Base-by-base conservation (phyloP, 1,140 invertebrate species). In the Aphelinus atriplicis region DNA sequence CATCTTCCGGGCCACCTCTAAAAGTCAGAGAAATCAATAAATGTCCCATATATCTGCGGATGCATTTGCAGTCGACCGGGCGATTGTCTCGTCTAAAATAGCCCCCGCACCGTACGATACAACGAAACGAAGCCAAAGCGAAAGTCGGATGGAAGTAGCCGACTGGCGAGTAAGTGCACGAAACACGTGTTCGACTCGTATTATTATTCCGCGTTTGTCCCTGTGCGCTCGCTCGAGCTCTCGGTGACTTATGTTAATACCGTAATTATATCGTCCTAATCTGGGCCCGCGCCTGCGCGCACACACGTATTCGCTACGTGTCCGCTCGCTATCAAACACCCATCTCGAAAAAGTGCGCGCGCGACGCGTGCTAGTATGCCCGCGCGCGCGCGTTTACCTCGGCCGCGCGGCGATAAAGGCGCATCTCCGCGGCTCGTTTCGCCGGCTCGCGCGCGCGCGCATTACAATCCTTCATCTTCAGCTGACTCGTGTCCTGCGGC, bases 231-330 rank as follows among this genome's bases (percentile, higher is more conserved):
- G 26, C 26, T 26, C 26, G 51, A 82, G 82, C 82, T 79, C 84
- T 82, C 82, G 84, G 81, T 86, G 85, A 88, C 86, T 87, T 88
- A 88, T 88, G 87, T 87, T 87, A 88, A 88, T 87, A 83, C 81
- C 81, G 84, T 86, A 88, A 88, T 88, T 88, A 88, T 88, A 88
- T 88, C 86, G 86, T 86, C 83, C 84, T 87, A 86, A 88, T 88
- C 87, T 88, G 4, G 84, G 82, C 81, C 80, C 81, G 81, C 78
- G 77, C 77, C 63, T 61, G 75, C 73, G 69, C 53, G 56, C 77
- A 78, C 78, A 78, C 78, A 75, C 79, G 80, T 81, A 78, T 84
- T 81, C 78, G 77, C 82, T 84, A 86, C 86, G 85, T 86, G 84
- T 85, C 81, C 81, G 70, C 81, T 78, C 86, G 83, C 82, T 86